These are phyloP conservation scores for Clepsis dumicolana DNA, from an alignment of 2,888 invertebrate species.

Conservation along the genomic window DNA sequence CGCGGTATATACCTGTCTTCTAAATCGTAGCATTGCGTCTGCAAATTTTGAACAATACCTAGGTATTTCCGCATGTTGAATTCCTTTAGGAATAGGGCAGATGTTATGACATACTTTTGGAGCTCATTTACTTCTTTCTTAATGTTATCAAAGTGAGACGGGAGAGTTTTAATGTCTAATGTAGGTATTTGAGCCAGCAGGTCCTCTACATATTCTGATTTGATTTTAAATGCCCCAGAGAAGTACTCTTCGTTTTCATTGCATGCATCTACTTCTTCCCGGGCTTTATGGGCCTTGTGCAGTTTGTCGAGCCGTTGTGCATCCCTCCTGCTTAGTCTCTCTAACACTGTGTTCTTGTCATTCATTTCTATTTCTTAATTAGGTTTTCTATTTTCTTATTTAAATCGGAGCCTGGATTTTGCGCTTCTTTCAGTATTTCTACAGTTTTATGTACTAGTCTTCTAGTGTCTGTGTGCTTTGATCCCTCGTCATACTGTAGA, in stretches of 20 bases:
- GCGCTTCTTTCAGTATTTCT: conserved; percentile 78
- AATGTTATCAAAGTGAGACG: conserved; percentile 89
- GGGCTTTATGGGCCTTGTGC: conserved; percentile 88
- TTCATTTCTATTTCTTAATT: conserved; percentile 77
- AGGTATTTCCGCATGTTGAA: conserved; percentile 93
- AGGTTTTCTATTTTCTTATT: conserved; percentile 80
- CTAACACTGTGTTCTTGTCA: conserved; percentile 76
- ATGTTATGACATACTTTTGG: conserved; percentile 92
- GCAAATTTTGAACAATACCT: conserved; percentile 89
- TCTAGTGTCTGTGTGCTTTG: conserved; percentile 72
- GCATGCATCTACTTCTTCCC: conserved; percentile 87
- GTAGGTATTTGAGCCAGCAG: conserved; percentile 83
- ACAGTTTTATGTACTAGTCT: conserved; percentile 63
- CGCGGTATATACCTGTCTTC: conserved; percentile 92
- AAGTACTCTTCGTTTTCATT: conserved; percentile 91
- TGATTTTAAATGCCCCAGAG: conserved; percentile 88
- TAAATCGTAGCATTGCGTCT: conserved; percentile 89
- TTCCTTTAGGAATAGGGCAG: conserved; percentile 92
- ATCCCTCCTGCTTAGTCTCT: conserved; percentile 85
- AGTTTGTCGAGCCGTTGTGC: conserved; percentile 88
- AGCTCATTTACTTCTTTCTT: conserved; percentile 90
- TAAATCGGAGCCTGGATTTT: conserved; percentile 75
- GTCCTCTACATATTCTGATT: conserved; percentile 88
- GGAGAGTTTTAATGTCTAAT: conserved; percentile 81
- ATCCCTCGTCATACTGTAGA: conserved; percentile 72